Conservation (phyloP, 1,140 invertebrate species). For the Drosophila trapezifrons region DNA sequence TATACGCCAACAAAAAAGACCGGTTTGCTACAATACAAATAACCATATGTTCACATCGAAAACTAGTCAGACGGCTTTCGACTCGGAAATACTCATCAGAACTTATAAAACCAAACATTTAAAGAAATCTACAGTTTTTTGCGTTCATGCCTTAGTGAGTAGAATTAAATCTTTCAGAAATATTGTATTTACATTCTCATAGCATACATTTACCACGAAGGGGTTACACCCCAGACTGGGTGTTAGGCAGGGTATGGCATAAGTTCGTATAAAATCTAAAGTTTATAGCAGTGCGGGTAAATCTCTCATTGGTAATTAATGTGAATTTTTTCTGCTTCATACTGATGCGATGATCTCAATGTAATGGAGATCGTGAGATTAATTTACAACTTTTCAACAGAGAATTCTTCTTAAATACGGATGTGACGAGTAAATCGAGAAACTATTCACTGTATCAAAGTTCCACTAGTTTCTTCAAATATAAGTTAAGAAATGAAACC, state of each 20-base stretch:
- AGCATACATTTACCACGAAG: too few species aligned
- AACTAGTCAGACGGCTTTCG: constrained; percentile 9
- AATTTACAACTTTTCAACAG: neutral
- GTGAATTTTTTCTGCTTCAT: neutral
- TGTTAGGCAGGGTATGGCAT: neutral
- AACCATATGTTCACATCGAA: neutral
- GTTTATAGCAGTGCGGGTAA: neutral
- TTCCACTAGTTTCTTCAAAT: neutral
- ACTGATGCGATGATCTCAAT: neutral
- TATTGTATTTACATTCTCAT: neutral
- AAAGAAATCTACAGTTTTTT: too few species aligned
- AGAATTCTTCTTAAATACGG: neutral
- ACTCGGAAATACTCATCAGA: constrained; percentile 4
- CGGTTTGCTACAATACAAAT: constrained; percentile 13
- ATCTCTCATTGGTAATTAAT: neutral
- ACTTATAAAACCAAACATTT: neutral
- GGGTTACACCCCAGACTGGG: too few species aligned
- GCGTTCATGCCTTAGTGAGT: too few species aligned
- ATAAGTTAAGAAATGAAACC: neutral
- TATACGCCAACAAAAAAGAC: constrained; percentile 5
- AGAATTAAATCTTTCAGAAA: neutral
- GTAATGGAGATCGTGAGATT: neutral
- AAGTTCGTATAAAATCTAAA: neutral
- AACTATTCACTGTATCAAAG: neutral
- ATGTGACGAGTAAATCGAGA: neutral